Evolutionary conservation across 2,888 invertebrate species (phyloP), one percentile per base, ranked within the genome.

Genomic region (Lissonota sp.): DNA sequence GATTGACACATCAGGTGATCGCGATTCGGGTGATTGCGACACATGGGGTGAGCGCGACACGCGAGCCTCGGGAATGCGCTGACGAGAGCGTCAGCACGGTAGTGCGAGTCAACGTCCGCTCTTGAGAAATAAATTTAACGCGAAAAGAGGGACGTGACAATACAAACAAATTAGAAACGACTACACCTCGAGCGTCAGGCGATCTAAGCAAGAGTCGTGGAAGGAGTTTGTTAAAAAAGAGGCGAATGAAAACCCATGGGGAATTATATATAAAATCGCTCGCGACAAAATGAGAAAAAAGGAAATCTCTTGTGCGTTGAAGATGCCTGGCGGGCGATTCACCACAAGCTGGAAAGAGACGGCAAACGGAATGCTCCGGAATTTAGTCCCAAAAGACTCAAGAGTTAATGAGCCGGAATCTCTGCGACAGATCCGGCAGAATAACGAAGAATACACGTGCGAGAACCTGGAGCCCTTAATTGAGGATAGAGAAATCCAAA

Each of bases 321-420:
- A n/a, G 1, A 6, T 49, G 0, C 8, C 57, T 0, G 72, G 69
- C 8, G 69, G 64, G 1, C 66, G 12, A 2, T n/a, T 8, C 1
- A 83, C 84, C 0, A 53, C n/a, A 0, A 51, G 55, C 6, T 81
- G 81, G 83, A 58, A 70, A 39, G 73, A 82, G 14, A 62, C 82
- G 1, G 66, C 66, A 1, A 44, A 58, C 6, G 5, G 39, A 4
- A 49, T 83, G 4, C 10, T 83, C 12, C 1, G 60, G 3, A 66
- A 49, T 10, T 49, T 80, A 8, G 78, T 78, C 1, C 83, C 84
- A 2, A 73, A 67, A 4, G 83, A 84, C 39, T 57, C 26, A 0
- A 0, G 12, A 16, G 14, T 14, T 7, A 44, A 57, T 3, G 80
- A 83, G 7, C 39, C 39, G 0, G 6, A 6, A 0, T 7, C 5